Conservation (phyloP, 2,888 invertebrate species). For the Pedicia rivosa region DNA sequence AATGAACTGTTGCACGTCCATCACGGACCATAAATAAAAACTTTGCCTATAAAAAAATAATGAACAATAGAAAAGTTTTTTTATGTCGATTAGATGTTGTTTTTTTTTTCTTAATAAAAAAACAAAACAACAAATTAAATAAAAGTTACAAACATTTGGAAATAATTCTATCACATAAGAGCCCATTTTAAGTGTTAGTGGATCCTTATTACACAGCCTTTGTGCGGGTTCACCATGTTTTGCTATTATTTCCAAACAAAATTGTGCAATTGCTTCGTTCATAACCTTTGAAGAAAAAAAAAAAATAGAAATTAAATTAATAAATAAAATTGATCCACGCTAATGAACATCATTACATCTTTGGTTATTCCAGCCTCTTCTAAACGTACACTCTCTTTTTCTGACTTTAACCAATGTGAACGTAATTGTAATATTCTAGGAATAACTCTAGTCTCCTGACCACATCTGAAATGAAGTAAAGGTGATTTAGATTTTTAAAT, state of each 20-base stretch:
- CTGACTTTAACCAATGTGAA: conserved; percentile 88
- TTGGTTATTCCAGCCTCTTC: conserved; percentile 89
- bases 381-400: conserved; percentile 77
- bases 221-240: conserved; percentile 91
- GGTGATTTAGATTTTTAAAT: too few species aligned
- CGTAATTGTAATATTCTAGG: conserved; percentile 91
- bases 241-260: conserved; percentile 91
- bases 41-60: conserved; percentile 43
- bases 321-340: too few species aligned
- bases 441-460: conserved; percentile 93
- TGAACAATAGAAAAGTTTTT: background rate
- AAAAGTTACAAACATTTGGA: conserved; percentile 46
- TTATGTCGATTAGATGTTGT: too few species aligned
- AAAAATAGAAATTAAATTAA: too few species aligned
- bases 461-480: conserved; percentile 55
- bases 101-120: too few species aligned
- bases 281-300: too few species aligned
- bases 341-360: too few species aligned
- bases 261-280: conserved; percentile 91
- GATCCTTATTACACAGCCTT: conserved; percentile 96
- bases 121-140: background rate
- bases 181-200: conserved; percentile 93
- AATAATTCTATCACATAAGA: conserved; percentile 88
- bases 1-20: conserved; percentile 96
- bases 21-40: conserved; percentile 98